Evolutionary conservation across 2,797 vertebrate species (phyloP).

Genomic region (Cossypha caffra): DNA sequence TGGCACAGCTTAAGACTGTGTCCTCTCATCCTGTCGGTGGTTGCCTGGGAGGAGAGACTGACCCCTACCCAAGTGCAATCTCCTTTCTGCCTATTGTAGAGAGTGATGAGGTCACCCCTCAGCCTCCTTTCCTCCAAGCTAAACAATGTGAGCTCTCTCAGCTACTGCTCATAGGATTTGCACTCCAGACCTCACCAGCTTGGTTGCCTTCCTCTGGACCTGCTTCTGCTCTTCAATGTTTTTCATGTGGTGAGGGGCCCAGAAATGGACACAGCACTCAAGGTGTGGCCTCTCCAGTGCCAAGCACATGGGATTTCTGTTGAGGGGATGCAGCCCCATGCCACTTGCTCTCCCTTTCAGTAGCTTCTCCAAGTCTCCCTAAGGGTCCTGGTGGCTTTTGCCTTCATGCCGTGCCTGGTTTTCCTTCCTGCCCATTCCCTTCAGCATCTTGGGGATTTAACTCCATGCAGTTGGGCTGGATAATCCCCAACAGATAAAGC

Average conservation of each 20-base stretch:
- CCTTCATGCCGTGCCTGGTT: neutral
- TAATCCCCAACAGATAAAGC: neutral
- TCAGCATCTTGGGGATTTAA: neutral
- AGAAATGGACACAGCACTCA: neutral
- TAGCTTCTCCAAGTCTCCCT: neutral
- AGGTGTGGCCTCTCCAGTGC: neutral
- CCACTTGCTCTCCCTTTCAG: neutral
- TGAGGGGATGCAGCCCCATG: fast-evolving
- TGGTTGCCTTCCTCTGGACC: neutral
- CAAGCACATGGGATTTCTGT: neutral
- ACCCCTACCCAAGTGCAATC: fast-evolving
- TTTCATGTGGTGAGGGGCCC: neutral
- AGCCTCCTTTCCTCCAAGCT: neutral
- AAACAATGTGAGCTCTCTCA: neutral
- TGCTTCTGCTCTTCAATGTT: neutral
- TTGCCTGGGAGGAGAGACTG: neutral
- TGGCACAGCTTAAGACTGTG: neutral
- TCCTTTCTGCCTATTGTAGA: neutral
- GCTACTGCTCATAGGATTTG: neutral
- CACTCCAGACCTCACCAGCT: neutral
- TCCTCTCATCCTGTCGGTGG: fast-evolving
- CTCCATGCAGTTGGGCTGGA: neutral
- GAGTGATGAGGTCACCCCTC: neutral
- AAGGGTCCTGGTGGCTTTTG: neutral
- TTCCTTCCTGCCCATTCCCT: neutral